These are phyloP conservation scores for Dicerorhinus sumatrensis DNA, from an alignment of 2,113 vertebrate species.

Conservation along the genomic window DNA sequence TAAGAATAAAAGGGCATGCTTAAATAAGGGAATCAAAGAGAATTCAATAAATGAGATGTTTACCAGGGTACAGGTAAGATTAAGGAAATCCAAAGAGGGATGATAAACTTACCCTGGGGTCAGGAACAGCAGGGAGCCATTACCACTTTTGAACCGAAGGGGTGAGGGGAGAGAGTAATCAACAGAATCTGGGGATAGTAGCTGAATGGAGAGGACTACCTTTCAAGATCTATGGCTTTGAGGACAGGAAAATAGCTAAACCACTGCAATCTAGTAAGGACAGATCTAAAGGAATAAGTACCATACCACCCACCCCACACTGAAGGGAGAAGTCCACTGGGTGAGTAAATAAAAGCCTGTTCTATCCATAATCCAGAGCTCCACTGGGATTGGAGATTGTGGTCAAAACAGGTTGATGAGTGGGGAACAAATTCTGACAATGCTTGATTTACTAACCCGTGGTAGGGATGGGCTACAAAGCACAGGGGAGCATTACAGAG, in stretches of 20 bases:
- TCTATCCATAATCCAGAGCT: neutral
- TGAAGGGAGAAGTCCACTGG: neutral
- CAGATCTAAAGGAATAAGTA: neutral
- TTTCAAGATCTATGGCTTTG: neutral
- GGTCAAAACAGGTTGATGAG: neutral
- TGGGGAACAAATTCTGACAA: neutral
- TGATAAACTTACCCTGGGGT: neutral
- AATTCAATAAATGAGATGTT: neutral
- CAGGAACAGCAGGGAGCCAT: neutral
- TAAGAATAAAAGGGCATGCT: neutral
- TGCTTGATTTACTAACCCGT: neutral
- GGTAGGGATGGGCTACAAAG: neutral
- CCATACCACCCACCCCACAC: neutral
- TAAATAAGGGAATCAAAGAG: neutral
- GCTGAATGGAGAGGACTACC: neutral
- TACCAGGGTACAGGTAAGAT: neutral
- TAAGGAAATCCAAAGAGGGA: neutral
- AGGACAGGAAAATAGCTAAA: neutral
- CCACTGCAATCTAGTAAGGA: neutral
- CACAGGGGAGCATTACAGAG: neutral
- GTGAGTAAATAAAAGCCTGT: neutral
- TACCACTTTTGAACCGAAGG: neutral
- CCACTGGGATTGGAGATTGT: neutral
- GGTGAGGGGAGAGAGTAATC: neutral
- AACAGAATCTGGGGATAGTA: neutral